phyloP scores from a whole-genome alignment of 2,113 vertebrate species.

The Rattus rattus region DNA sequence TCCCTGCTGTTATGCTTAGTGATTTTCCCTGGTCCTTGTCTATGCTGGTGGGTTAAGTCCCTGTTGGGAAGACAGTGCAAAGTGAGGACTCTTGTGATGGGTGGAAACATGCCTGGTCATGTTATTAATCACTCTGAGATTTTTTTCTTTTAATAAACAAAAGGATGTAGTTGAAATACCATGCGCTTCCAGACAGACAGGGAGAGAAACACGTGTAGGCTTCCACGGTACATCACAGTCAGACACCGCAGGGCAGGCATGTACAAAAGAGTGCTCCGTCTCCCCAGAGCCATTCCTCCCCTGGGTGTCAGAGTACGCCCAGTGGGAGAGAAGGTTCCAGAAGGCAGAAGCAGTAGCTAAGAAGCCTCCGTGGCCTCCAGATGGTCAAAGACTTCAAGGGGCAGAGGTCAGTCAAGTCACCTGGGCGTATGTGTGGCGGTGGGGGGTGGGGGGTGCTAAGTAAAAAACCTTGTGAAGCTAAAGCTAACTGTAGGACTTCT shows the following conservation, averaged over 20 bases:
- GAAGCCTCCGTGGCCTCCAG: no score
- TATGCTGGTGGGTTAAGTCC: rapidly evolving
- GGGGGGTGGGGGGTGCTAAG: neutral
- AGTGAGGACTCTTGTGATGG: neutral
- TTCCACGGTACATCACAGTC: rapidly evolving
- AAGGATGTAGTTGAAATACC: neutral
- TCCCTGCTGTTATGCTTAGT: rapidly evolving
- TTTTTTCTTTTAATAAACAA: neutral
- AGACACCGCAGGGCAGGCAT: neutral
- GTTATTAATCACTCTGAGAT: neutral
- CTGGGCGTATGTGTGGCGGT: no score
- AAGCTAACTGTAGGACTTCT: neutral
- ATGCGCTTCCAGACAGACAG: rapidly evolving
- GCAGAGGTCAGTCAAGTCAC: neutral
- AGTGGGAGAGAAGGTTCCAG: neutral
- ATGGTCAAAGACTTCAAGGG: neutral
- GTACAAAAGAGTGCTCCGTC: rapidly evolving
- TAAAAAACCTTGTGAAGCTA: neutral
- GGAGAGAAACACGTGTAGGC: rapidly evolving
- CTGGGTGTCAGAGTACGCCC: rapidly evolving
- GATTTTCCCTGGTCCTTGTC: rapidly evolving
- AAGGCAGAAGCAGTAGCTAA: neutral
- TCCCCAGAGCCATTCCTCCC: neutral
- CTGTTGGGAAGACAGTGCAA: neutral
- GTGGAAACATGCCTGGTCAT: neutral